Conservation (phyloP, 2,888 invertebrate genomes). For the Lysandra bellargus region DNA sequence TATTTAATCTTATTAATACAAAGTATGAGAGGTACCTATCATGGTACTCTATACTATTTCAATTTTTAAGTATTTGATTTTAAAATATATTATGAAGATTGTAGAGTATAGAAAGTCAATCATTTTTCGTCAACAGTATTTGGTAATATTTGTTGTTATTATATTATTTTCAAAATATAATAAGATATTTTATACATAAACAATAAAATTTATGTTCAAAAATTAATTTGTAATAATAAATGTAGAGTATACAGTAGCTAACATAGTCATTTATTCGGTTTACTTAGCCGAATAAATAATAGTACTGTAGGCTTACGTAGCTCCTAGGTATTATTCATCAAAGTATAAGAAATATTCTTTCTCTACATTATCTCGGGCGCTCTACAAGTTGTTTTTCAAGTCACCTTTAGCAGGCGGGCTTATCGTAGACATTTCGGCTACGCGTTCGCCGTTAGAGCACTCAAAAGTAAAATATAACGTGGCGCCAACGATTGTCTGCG, state of each 20-base stretch:
- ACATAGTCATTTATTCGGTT: no score
- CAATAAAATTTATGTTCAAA: no score
- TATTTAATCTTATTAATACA: background rate
- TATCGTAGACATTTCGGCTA: constrained; percentile 29
- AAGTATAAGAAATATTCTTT: background rate
- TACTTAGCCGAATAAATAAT: no score
- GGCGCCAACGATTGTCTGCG: constrained; percentile 7
- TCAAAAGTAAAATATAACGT: constrained; percentile 27
- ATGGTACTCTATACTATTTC: background rate
- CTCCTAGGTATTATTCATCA: no score
- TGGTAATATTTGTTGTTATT: background rate
- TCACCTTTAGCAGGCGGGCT: constrained; percentile 24
- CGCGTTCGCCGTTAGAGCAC: constrained; percentile 14
- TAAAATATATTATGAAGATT: background rate
- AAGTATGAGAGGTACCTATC: background rate
- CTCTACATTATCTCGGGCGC: background rate
- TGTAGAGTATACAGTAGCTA: no score
- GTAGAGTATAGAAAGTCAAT: background rate
- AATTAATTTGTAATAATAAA: no score
- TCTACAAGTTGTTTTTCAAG: constrained; percentile 30
- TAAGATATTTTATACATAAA: no score
- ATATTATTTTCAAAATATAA: no score
- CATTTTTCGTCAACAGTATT: background rate
- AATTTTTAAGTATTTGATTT: no score
- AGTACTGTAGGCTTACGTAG: no score